A percentile compares a stretch with the other conserved stretches of the same genome.
These are phyloP conservation scores for Pristionchus pacificus DNA, from an alignment of 1,140 invertebrate genomes.

Conservation along the genomic window DNA sequence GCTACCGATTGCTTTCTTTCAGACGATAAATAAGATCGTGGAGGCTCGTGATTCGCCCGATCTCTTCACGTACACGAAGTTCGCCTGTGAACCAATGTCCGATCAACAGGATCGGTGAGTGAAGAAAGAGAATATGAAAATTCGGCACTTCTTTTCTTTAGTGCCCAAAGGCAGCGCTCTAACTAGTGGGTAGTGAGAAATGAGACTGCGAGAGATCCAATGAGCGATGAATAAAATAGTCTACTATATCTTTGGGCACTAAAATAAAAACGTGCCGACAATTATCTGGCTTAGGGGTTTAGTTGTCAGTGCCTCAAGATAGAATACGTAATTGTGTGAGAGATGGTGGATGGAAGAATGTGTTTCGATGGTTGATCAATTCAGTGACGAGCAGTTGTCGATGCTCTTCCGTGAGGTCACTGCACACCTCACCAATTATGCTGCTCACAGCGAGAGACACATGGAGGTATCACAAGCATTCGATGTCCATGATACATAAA, in stretches of 20 bases:
- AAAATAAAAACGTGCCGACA: neutral
- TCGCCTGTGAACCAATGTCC: neutral
- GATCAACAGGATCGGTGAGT: neutral
- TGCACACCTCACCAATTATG: constrained; percentile 4
- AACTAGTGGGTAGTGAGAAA: no score
- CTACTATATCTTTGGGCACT: no score
- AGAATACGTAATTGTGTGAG: neutral
- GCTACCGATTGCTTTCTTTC: neutral
- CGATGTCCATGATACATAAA: neutral
- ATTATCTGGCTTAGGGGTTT: neutral
- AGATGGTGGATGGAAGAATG: neutral
- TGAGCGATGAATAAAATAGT: no score
- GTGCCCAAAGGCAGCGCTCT: no score
- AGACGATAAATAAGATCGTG: neutral
- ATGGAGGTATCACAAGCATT: neutral
- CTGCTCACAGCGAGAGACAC: constrained; percentile 2
- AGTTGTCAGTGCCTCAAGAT: neutral
- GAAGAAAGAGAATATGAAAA: neutral
- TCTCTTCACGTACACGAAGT: neutral
- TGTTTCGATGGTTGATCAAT: neutral
- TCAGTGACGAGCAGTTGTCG: constrained; percentile 1
- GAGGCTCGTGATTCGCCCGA: neutral
- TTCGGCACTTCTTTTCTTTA: no score
- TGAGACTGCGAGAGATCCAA: no score
- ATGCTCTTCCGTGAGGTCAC: constrained; percentile 3